Base-by-base conservation (phyloP, 2,888 invertebrate genomes). In the Noctua comes region DNA sequence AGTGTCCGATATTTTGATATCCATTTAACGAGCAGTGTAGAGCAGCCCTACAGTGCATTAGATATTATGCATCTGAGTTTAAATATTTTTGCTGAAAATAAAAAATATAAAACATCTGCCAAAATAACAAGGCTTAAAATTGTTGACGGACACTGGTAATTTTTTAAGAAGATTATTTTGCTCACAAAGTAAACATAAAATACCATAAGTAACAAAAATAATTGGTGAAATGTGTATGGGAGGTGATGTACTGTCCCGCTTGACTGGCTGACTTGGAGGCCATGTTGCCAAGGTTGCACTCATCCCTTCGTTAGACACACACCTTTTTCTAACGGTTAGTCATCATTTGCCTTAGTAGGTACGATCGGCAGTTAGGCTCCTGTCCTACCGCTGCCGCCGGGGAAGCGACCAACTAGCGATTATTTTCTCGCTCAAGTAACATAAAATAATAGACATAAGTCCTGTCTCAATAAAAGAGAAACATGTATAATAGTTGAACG, bases 161-260 rank as follows among this genome's bases (percentile, higher is more conserved):
- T 51, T 40, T 76, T 59, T 0, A 27, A 62, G 6, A 59, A 59
- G 18, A 62, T 62, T 31, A 62, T 11, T 64, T 36, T 31, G 21
- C 21, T 66, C 11, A 51, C 40, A 46, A 46, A 72, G 10, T 57
- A 59, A 85, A 43, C 65, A 57, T 43, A 51, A 70, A 73, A 66
- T 70, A 79, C 51, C n/a, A 31, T 70, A 68, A 64, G 46, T 59
- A 72, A 27, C 21, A 70, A 13, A 54, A 73, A 75, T 65, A 59
- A 73, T 76, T 73, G 89, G 93, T 93, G 95, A 95, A 95, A 95
- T 95, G 92, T 93, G 90, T 94, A 88, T 91, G 90, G 85, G 91
- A 92, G 90, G 92, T 91, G 91, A 91, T 91, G 91, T 91, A 89
- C 88, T 92, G 88, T 91, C 89, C 93, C 92, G 95, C 91, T 94